Evolutionary conservation across 2,113 vertebrate genomes (phyloP).

Genomic region (Platysternon megacephalum): DNA sequence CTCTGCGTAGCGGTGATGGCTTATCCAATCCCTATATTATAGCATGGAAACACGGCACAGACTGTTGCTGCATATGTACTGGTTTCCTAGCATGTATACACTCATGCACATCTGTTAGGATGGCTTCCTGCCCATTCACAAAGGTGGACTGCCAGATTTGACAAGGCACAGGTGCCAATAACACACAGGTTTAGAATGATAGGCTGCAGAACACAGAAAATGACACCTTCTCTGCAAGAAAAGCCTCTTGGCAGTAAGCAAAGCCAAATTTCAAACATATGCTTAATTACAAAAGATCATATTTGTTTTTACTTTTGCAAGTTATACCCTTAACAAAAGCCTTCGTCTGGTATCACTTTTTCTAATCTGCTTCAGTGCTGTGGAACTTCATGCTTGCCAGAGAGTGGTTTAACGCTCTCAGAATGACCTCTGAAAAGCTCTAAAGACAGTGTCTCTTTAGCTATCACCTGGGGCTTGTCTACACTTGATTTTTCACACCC

Average conservation of each 20-base stretch:
- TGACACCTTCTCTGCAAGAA: background rate
- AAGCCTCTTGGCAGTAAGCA: background rate
- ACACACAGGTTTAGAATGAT: background rate
- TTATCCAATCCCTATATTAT: background rate
- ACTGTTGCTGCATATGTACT: background rate
- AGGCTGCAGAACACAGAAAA: background rate
- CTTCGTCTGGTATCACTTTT: background rate
- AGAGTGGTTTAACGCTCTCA: background rate
- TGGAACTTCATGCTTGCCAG: background rate
- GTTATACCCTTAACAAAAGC: background rate
- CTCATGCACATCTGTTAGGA: background rate
- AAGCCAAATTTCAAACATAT: background rate
- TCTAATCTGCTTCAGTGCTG: background rate
- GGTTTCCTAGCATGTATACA: background rate
- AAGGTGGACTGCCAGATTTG: background rate
- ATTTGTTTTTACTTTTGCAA: background rate
- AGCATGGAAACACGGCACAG: background rate
- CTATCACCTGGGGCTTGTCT: background rate
- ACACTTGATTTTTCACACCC: background rate
- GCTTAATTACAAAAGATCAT: background rate
- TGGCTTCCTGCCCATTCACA: background rate
- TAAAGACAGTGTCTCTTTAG: no score
- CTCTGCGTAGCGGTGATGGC: background rate
- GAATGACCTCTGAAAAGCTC: background rate
- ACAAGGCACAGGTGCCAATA: background rate